These are phyloP conservation scores for Arenaria interpres DNA, from an alignment of 2,113 vertebrate genomes.

Conservation along the genomic window DNA sequence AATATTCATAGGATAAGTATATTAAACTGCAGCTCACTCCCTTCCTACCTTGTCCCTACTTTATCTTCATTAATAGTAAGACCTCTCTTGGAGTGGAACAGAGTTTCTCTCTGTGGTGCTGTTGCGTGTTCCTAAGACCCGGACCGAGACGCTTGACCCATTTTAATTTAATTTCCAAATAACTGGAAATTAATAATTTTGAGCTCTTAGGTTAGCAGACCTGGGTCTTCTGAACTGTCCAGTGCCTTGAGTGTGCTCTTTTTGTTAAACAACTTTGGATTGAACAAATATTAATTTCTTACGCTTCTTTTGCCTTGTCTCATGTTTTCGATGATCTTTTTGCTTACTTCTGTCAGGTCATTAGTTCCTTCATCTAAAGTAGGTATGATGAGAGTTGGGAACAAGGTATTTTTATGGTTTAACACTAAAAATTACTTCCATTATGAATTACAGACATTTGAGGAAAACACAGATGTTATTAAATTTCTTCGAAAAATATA, in stretches of 20 bases:
- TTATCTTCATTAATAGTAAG: neutral
- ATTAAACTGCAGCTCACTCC: constrained; percentile 44
- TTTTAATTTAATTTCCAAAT: neutral
- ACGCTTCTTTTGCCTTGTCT: neutral
- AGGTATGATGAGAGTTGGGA: neutral
- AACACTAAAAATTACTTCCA: neutral
- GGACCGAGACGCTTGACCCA: rapidly evolving
- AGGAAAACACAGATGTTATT: neutral
- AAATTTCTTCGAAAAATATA: neutral
- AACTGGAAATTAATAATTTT: neutral
- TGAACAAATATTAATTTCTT: neutral
- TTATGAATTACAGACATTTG: neutral
- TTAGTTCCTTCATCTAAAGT: neutral
- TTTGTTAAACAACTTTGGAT: neutral
- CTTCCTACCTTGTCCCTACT: neutral
- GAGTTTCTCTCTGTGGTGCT: neutral
- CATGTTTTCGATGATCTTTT: neutral
- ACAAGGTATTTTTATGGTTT: neutral
- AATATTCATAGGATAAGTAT: constrained; percentile 51
- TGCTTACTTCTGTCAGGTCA: neutral
- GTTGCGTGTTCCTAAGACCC: neutral
- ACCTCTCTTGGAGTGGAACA: neutral
- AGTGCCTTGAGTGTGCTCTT: neutral
- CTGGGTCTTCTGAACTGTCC: neutral
- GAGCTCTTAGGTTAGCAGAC: neutral